Evolutionary conservation across 2,888 invertebrate species (phyloP).

Genomic region (Caenorhabditis sp.): DNA sequence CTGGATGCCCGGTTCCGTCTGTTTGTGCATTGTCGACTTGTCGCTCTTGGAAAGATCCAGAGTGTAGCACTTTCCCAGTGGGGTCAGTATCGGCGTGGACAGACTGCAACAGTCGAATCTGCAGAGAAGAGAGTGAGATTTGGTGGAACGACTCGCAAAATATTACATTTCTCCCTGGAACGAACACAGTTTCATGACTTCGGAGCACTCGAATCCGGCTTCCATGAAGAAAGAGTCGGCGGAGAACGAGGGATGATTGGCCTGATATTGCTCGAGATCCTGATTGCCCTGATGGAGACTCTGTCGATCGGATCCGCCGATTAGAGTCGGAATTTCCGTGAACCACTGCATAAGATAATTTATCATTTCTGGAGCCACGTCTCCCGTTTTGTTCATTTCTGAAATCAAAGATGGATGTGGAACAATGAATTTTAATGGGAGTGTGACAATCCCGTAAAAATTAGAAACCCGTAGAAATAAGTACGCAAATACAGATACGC

Average conservation of each 20-base stretch:
- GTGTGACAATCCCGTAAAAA: too few species aligned
- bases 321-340: slow-evolving; percentile 37
- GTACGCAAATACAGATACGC: too few species aligned
- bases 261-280: slow-evolving; percentile 31
- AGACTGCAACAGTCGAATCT: slow-evolving; percentile 71
- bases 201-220: slow-evolving; percentile 63
- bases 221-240: slow-evolving; percentile 30
- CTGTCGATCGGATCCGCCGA: slow-evolving; percentile 22
- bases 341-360: slow-evolving; percentile 60
- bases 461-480: too few species aligned
- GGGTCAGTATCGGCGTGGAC: slow-evolving; percentile 69
- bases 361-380: slow-evolving; percentile 58
- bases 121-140: too few species aligned
- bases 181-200: slow-evolving; percentile 68
- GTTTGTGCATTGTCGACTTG: slow-evolving; percentile 66
- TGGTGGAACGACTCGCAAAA: too few species aligned
- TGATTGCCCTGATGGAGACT: slow-evolving; percentile 35
- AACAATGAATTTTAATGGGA: too few species aligned
- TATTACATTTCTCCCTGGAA: slow-evolving; percentile 67
- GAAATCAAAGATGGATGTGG: neutral
- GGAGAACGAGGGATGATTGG: slow-evolving; percentile 37
- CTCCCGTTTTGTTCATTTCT: slow-evolving; percentile 51
- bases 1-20: slow-evolving; percentile 69
- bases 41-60: slow-evolving; percentile 64
- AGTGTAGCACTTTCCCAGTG: slow-evolving; percentile 73